phyloP scores from a whole-genome alignment of 2,797 vertebrate species.

The Platyrinchus mystaceus region DNA sequence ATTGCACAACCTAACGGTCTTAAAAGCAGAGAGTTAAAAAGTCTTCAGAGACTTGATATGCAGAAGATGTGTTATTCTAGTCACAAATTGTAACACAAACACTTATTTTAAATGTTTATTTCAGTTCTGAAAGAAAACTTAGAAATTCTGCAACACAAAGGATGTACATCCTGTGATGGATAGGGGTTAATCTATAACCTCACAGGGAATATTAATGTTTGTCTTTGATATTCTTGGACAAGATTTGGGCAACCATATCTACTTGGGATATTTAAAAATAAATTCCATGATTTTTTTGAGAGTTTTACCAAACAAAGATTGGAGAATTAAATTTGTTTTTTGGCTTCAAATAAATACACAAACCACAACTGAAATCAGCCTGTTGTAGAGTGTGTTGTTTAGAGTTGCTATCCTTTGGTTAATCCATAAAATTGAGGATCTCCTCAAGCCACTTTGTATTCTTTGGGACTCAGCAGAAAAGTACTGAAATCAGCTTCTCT shows the following conservation, averaged over 20 bases:
- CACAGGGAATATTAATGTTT: neutral
- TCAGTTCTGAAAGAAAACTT: neutral
- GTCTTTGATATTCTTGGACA: neutral
- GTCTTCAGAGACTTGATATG: neutral
- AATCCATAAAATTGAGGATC: neutral
- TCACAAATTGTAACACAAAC: neutral
- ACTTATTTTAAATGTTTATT: neutral
- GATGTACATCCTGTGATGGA: neutral
- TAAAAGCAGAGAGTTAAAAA: neutral
- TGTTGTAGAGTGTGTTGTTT: neutral
- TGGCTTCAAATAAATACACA: neutral
- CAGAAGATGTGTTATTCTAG: neutral
- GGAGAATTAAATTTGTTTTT: neutral
- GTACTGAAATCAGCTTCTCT: neutral
- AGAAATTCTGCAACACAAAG: neutral
- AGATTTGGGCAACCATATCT: neutral
- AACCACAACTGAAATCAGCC: neutral
- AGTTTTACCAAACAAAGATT: neutral
- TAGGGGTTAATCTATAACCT: neutral
- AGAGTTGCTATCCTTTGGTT: neutral
- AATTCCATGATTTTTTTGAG: neutral
- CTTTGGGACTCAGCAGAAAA: neutral
- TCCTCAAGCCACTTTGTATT: neutral
- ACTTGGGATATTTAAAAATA: neutral
- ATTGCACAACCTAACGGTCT: neutral